Percentiles rank a stretch among this genome's conserved stretches.
These are phyloP conservation scores for Oikopleura dioica DNA, from an alignment of 23 tunicate genomes.

Conservation along the genomic window DNA sequence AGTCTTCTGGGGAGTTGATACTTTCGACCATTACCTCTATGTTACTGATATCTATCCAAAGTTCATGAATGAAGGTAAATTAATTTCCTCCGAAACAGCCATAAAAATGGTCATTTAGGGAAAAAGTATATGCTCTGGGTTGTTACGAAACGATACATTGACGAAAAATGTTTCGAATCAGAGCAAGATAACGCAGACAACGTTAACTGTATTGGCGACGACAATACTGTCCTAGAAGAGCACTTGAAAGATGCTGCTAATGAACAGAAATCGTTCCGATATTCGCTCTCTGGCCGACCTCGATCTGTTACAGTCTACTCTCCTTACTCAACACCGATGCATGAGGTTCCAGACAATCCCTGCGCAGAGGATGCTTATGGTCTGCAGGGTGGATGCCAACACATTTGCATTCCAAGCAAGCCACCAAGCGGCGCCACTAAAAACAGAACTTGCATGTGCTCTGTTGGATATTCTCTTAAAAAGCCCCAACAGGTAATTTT, in stretches of 20 bases:
- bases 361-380: neutral
- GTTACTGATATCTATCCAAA: slow-evolving; percentile 6
- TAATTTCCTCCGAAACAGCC: neutral
- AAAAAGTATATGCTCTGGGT: slow-evolving; percentile 13
- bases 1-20: slow-evolving; percentile 11
- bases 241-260: neutral
- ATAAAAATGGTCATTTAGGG: neutral
- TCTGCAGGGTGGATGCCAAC: neutral
- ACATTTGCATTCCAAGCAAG: neutral
- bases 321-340: slow-evolving; percentile 15
- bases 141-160: neutral
- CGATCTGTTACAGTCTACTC: slow-evolving; percentile 39
- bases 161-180: no score
- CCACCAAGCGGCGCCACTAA: neutral
- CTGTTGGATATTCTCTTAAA: neutral
- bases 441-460: neutral
- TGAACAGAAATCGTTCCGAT: slow-evolving; percentile 14
- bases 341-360: neutral
- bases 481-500: neutral
- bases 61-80: neutral
- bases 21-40: neutral
- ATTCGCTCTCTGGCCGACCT: slow-evolving; percentile 36
- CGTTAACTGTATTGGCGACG: neutral
- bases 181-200: no score
- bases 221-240: neutral